Evolutionary conservation across 2,113 vertebrate species (phyloP), one percentile per base, ranked within the genome.

Genomic region (Lophius piscatorius): DNA sequence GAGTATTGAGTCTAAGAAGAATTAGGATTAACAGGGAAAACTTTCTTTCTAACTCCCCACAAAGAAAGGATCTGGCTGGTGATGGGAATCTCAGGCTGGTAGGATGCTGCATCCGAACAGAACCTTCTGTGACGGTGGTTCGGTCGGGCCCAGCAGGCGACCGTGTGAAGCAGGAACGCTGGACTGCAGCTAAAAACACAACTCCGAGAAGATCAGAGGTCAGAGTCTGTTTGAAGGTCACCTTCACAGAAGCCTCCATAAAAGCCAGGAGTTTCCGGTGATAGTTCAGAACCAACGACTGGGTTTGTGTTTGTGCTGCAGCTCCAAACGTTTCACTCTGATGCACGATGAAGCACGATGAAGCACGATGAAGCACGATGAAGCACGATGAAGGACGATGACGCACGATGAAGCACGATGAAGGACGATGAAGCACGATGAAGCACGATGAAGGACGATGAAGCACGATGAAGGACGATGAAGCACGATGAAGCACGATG

Each of bases 131-230:
- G 66, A 4, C 9, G 45, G 6, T 26, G 68, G 47, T 64, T 35
- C 38, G 29, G 68, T 79, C 40, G 40, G 70, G 47, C 61, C 2
- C 3, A 18, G 76, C 70, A 0, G 85, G 64, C 74, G 77, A 76
- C 75, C 56, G 48, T 89, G 86, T 87, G 83, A 86, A 86, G 71
- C 88, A 82, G 88, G 90, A 90, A 89, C 70, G 65, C 56, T 52
- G 16, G 16, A 22, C 51, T 47, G 49, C 49, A 34, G 62, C 63
- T 28, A 7, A 26, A 56, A 80, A 87, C 81, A 74, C 74, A 87
- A 86, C 80, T 81, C 60, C 2, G 14, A 0, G 54, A 62, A 64
- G 84, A 87, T 88, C 87, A 83, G 82, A 87, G 78, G 66, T 79
- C 68, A 51, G 63, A 8, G 56, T 69, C 76, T 17, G 81, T 85